A percentile compares a stretch with the other conserved stretches of the same genome.
Conservation (phyloP, 1,140 invertebrate species). For the Drosophila cardini region DNA sequence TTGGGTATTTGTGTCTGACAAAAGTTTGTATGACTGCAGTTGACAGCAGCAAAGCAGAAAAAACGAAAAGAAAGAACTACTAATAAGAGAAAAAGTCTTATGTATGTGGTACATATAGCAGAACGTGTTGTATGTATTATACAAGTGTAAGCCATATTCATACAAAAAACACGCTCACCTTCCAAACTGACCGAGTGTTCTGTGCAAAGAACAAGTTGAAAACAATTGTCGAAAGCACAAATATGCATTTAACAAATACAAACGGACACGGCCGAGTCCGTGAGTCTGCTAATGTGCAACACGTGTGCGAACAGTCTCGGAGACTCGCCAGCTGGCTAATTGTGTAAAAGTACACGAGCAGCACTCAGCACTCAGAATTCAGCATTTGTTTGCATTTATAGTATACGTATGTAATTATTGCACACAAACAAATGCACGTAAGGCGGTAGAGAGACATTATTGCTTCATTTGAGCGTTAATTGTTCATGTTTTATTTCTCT, state of each 20-base stretch:
- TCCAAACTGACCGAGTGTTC: conserved; percentile 14
- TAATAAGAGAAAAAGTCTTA: conserved; percentile 2
- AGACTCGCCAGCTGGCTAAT: conserved; percentile 47
- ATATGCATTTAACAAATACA: conserved; percentile 18
- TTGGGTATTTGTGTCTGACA: neutral
- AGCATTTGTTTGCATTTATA: conserved; percentile 7
- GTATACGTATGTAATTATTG: neutral
- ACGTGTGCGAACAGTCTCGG: conserved; percentile 52
- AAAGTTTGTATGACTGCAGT: conserved; percentile 10
- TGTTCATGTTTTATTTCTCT: conserved; percentile 11
- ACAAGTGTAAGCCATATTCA: neutral
- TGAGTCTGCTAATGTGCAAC: conserved; percentile 59
- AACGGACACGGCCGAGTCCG: conserved; percentile 16
- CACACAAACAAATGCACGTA: conserved; percentile 22
- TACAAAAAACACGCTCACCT: conserved; percentile 42
- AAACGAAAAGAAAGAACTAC: neutral
- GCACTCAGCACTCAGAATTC: conserved; percentile 16
- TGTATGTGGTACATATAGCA: neutral
- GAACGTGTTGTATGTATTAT: conserved; percentile 12
- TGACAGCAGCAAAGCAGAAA: conserved; percentile 16
- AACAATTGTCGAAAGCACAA: conserved; percentile 19
- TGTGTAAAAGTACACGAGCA: conserved; percentile 28
- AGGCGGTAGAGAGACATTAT: conserved; percentile 35
- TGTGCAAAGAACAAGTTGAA: conserved; percentile 7
- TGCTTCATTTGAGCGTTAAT: conserved; percentile 56